These are phyloP conservation scores for Spheniscus humboldti DNA, from an alignment of 2,797 vertebrate genomes.

Conservation along the genomic window DNA sequence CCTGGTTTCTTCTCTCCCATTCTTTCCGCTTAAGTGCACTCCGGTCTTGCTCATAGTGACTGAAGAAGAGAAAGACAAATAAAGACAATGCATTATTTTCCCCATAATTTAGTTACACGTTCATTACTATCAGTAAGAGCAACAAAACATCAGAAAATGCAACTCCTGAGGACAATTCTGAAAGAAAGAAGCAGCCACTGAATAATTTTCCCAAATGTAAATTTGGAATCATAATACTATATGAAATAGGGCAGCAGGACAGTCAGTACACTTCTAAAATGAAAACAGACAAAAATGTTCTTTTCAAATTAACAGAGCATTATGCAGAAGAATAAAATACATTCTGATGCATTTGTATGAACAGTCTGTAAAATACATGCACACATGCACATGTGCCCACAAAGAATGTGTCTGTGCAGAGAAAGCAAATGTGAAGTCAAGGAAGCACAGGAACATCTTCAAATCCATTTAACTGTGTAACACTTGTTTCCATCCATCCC, in stretches of 20 bases:
- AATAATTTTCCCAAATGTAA: not conserved
- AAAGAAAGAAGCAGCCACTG: not conserved
- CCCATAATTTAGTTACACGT: not conserved
- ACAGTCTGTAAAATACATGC: not conserved
- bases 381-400: accelerated
- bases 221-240: not conserved
- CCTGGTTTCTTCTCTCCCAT: conserved; percentile 96
- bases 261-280: not conserved
- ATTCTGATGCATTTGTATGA: not conserved
- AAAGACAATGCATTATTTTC: not conserved
- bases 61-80: conserved; percentile 67
- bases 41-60: conserved; percentile 95
- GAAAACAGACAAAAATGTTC: not conserved
- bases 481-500: not conserved
- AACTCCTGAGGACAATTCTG: not conserved
- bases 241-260: not conserved
- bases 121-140: not conserved
- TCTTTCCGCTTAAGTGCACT: conserved; percentile 94
- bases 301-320: not conserved
- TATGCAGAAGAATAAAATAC: not conserved
- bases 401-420: not conserved
- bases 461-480: not conserved
- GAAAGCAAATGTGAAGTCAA: not conserved
- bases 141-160: not conserved
- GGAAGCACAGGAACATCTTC: not conserved